Conservation (phyloP, 1,140 invertebrate genomes). For the Listronotus bonariensis region DNA sequence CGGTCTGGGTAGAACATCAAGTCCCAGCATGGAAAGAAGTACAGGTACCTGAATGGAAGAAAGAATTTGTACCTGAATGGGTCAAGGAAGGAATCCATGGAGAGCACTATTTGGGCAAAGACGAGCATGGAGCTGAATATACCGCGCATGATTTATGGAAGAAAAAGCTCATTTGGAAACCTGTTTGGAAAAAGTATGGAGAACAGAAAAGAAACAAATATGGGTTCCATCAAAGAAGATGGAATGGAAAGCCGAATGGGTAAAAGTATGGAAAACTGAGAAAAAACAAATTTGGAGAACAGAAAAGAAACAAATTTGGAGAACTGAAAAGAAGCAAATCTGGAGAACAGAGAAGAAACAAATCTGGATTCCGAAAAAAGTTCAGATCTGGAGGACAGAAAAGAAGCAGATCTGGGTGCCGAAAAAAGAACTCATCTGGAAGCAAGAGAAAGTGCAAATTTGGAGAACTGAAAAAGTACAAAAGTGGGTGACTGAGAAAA, state of each 20-base stretch:
- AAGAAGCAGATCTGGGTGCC: slow-evolving; percentile 73
- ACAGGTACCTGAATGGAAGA: slow-evolving; percentile 67
- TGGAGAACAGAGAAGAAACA: slow-evolving; percentile 81
- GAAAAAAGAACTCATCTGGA: slow-evolving; percentile 75
- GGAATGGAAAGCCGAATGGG: slow-evolving; percentile 74
- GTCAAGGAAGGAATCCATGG: slow-evolving; percentile 73
- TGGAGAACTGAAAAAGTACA: slow-evolving; percentile 74
- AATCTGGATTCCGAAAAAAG: slow-evolving; percentile 74
- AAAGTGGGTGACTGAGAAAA: slow-evolving; percentile 68
- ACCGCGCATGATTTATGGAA: slow-evolving; percentile 77
- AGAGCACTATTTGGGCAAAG: slow-evolving; percentile 73
- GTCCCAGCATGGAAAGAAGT: slow-evolving; percentile 67
- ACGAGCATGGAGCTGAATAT: slow-evolving; percentile 71
- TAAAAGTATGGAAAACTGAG: slow-evolving; percentile 75
- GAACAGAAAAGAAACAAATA: slow-evolving; percentile 73
- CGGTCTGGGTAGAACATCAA: slow-evolving; percentile 65
- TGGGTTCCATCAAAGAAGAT: slow-evolving; percentile 77
- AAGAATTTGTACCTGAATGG: slow-evolving; percentile 67
- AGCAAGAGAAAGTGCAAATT: slow-evolving; percentile 71
- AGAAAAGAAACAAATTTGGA: slow-evolving; percentile 78
- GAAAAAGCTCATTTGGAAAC: slow-evolving; percentile 77
- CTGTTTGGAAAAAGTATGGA: slow-evolving; percentile 77
- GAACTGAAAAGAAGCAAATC: slow-evolving; percentile 74
- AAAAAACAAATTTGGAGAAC: slow-evolving; percentile 76
- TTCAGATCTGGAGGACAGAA: slow-evolving; percentile 66